phyloP scores from a whole-genome alignment of 2,888 invertebrate genomes.

The Hydrotaea diabolus region DNA sequence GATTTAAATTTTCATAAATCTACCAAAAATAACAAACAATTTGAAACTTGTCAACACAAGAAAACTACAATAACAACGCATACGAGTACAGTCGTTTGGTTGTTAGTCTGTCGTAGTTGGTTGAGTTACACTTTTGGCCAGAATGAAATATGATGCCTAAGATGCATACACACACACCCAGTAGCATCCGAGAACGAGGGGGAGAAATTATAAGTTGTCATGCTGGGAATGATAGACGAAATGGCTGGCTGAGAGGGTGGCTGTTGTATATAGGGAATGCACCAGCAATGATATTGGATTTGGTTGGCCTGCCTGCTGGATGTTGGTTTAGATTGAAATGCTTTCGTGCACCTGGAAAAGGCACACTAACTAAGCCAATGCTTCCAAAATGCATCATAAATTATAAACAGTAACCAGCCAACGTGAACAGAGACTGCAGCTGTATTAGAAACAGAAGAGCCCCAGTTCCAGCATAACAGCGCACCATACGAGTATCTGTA shows the following conservation, averaged over 20 bases:
- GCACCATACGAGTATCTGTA: not conserved
- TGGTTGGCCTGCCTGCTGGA: not conserved
- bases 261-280: not conserved
- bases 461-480: too few relatives aligned
- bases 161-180: not conserved
- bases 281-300: not conserved
- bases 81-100: too few relatives aligned
- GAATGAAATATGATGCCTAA: too few relatives aligned
- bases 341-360: not conserved
- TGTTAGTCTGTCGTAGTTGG: too few relatives aligned
- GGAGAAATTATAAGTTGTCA: not conserved
- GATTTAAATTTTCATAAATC: too few relatives aligned
- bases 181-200: not conserved
- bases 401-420: not conserved
- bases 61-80: too few relatives aligned
- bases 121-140: too few relatives aligned
- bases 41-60: too few relatives aligned
- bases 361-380: not conserved
- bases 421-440: too few relatives aligned
- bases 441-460: too few relatives aligned
- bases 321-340: not conserved
- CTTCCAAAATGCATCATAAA: slow-evolving; percentile 4
- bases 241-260: not conserved
- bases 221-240: not conserved
- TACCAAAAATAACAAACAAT: too few relatives aligned